phyloP scores from a whole-genome alignment of 2,797 vertebrate species.

The Microtus agrestis region DNA sequence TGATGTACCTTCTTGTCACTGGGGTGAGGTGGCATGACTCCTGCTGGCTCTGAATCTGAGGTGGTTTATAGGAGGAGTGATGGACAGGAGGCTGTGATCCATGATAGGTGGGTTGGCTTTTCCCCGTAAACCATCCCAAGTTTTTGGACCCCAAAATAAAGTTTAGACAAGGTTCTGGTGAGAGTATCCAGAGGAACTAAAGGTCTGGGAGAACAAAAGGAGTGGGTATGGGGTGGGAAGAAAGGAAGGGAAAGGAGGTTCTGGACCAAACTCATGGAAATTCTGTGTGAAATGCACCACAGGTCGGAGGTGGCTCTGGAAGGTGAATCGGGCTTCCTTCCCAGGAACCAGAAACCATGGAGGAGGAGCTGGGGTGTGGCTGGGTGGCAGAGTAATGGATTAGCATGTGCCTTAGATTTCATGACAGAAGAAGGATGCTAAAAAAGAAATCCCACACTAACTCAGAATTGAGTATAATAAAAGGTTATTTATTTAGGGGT shows the following conservation, averaged over 20 bases:
- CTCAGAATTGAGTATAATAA: no score
- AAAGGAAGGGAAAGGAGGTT: not conserved
- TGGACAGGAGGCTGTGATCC: conserved; percentile 57
- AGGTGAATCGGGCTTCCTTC: conserved; percentile 11
- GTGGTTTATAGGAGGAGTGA: not conserved
- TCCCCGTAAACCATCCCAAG: conserved; percentile 45
- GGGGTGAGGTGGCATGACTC: not conserved
- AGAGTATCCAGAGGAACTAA: not conserved
- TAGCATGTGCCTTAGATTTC: not conserved
- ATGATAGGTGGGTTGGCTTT: conserved; percentile 57
- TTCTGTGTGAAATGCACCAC: conserved; percentile 37
- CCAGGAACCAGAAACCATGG: no score
- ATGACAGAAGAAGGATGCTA: no score
- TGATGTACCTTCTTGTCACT: not conserved
- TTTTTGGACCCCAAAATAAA: conserved; percentile 66
- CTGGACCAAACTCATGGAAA: conserved; percentile 62
- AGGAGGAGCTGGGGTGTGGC: not conserved
- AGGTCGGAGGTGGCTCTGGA: not conserved
- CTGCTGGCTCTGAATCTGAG: not conserved
- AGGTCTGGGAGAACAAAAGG: not conserved
- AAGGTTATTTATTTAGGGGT: no score
- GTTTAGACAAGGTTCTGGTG: conserved; percentile 59
- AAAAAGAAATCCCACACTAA: no score
- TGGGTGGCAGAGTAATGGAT: no score
- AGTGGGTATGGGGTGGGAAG: no score